Evolutionary conservation across 1,140 invertebrate species (phyloP), one percentile per base, ranked within the genome.

Genomic region (Tenebrio molitor): DNA sequence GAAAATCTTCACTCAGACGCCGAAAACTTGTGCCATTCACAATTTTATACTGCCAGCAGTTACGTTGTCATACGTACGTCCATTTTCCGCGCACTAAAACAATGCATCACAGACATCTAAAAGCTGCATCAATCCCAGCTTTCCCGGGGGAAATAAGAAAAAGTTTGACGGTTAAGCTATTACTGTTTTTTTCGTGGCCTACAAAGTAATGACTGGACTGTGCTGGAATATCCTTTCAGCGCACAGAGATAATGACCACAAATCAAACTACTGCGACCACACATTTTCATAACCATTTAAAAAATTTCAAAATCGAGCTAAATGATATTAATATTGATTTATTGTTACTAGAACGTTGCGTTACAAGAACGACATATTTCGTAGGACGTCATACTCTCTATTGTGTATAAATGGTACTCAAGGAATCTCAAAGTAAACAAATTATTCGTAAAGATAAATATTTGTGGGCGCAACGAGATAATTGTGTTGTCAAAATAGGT

Each of bases 21-120:
- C 10, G 19, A 29, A 58, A 58, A 25, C n/a, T 39, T 39, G 4
- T 5, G 19, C 44, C 15, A 50, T 25, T 29, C 50, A 8, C 15
- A 12, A 58, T 25, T 58, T 29, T 58, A 14, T n/a, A 10, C 12
- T 19, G 44, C 15, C 44, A 58, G 23, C 50, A 23, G 12, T 58
- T 58, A n/a, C 23, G 44, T 17, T 58, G 50, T 58, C 50, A 58
- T 58, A 58, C 29, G 12, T 25, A 25, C 23, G 50, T 58, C 50
- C 50, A 58, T 58, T 58, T 58, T 29, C 19, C 23, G n/a, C 21
- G 50, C 23, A 58, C 50, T 58, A 58, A 58, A 58, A 58, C 50
- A 58, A 58, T 58, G 50, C 50, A 58, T 58, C 50, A 25, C 50
- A 29, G 12, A 29, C 21, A 23, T 29, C 50, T 58, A 58, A 58